Evolutionary conservation across 2,797 vertebrate genomes (phyloP).

Genomic region (Parotocinclus haroldoi): DNA sequence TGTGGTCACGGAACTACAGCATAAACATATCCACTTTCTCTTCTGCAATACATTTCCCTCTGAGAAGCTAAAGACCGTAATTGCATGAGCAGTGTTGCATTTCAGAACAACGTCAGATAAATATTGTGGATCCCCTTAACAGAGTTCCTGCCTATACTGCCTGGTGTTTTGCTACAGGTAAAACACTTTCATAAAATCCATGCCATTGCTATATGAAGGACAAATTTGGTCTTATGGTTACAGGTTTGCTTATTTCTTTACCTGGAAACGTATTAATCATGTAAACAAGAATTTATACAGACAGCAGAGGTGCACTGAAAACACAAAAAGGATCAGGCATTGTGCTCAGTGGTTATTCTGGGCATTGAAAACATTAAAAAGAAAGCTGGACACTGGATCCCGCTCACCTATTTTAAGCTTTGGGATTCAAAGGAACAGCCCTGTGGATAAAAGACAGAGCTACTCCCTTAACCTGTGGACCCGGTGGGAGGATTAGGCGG

Average conservation of each 20-base stretch:
- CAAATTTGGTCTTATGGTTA: background rate
- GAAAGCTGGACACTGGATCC: background rate
- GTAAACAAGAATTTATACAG: background rate
- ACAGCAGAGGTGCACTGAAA: no score
- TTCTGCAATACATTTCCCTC: background rate
- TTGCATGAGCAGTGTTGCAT: background rate
- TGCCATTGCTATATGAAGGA: no score
- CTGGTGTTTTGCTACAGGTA: no score
- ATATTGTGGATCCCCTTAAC: no score
- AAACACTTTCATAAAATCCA: no score
- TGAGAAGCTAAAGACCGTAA: no score
- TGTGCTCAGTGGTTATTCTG: no score
- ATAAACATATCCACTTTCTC: constrained; percentile 18
- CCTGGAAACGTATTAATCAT: background rate
- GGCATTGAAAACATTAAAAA: background rate
- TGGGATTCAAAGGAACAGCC: background rate
- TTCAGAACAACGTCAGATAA: no score
- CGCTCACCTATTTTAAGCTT: no score
- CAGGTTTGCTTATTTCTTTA: background rate
- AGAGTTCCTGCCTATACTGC: no score
- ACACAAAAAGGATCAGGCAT: no score
- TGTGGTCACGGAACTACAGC: constrained; percentile 15
- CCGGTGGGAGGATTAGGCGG: constrained; percentile 1
- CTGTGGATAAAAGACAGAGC: background rate
- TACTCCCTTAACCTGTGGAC: background rate